Base-by-base conservation (phyloP, 2,113 vertebrate genomes). In the Neotoma lepida region DNA sequence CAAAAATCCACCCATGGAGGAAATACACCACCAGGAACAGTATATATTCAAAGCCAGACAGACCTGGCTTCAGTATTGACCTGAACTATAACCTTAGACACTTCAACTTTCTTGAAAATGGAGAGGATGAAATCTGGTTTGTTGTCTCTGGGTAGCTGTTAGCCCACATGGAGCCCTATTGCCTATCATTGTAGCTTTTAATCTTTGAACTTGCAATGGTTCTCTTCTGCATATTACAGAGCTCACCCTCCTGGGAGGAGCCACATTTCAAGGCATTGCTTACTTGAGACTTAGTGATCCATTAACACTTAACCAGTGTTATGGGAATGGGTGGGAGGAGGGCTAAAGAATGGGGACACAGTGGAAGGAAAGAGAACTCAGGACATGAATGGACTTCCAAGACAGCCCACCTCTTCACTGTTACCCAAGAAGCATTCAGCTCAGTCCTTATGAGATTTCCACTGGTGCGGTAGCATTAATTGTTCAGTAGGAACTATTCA, bases 41-140 rank as follows among this genome's bases (percentile, higher is more conserved):
- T 61, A 68, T 61, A 35, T 10, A 41, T 22, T 86, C 14, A 77
- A 71, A 94, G 54, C 41, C n/a, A 86, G 54, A 77, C 8, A 56
- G 46, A 85, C 89, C 73, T 71, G 71, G 26, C 46, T 89, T 96
- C 64, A 80, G 49, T 88, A 61, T 33, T 92, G 84, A 56, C 94
- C 90, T 95, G 92, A n/a, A n/a, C n/a, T n/a, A 89, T 94, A 95
- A 95, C 94, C 90, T 95, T 94, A 93, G 4, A 26, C 97, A 2
- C 39, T 87, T 97, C 87, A 28, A 66, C 70, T 97, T 97, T 88
- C 56, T 86, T 95, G 96, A 96, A 98, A 97, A 89, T 46, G 13
- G 28, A 14, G 22, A 93, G 33, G 96, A 68, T 93, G 84, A 58
- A 68, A 92, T 66, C 89, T 56, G 44, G 14, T 28, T 70, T 66